Conservation (phyloP, 2,113 vertebrate species). For the Periophthalmus modestus region DNA sequence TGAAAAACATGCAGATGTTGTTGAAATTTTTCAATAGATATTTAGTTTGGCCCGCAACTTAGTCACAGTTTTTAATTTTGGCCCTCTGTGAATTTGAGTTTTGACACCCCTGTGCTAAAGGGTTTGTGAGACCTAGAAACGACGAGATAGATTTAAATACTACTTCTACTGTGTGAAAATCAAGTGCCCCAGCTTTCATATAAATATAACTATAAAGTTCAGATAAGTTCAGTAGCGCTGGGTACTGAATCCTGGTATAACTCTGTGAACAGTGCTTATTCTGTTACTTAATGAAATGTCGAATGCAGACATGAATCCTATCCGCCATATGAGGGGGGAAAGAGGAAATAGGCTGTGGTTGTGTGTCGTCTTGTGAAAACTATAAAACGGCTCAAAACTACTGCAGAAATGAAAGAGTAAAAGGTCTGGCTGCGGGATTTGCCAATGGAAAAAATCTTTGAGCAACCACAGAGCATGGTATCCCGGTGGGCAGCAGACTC, state of each 20-base stretch:
- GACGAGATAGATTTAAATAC: no score
- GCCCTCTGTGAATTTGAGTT: no score
- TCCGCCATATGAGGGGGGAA: neutral
- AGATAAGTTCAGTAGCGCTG: neutral
- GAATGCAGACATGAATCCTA: slow-evolving; percentile 1
- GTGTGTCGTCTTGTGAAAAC: slow-evolving; percentile 48
- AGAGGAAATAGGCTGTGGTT: slow-evolving; percentile 24
- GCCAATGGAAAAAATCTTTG: slow-evolving; percentile 76
- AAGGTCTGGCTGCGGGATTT: slow-evolving; percentile 67
- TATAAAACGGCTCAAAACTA: slow-evolving; percentile 58
- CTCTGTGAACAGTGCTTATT: neutral
- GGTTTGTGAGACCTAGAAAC: no score
- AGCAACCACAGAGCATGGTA: slow-evolving; percentile 74
- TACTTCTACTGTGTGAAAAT: no score
- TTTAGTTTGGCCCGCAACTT: no score
- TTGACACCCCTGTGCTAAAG: no score
- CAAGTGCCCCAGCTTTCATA: neutral
- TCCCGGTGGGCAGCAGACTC: slow-evolving; percentile 61
- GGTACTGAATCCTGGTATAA: neutral
- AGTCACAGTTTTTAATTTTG: no score
- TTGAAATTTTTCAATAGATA: no score
- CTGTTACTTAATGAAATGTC: slow-evolving; percentile 7
- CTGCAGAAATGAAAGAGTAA: slow-evolving; percentile 65
- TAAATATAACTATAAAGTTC: neutral
- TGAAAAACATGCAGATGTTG: no score